phyloP scores from a whole-genome alignment of 2,113 vertebrate genomes.

The Phrynosoma platyrhinos region DNA sequence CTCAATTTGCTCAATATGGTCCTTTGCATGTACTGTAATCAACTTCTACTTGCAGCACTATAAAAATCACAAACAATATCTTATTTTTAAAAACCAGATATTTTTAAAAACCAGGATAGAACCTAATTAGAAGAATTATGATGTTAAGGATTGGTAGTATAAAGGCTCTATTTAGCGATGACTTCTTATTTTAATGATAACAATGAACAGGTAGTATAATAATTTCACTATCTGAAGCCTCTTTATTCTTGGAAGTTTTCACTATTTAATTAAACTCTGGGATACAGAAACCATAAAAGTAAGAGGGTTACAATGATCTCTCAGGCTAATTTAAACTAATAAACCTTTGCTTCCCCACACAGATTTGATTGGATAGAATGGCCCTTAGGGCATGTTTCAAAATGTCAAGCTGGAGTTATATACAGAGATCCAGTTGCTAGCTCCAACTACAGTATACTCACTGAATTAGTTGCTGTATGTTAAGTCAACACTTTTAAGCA shows the following conservation, averaged over 20 bases:
- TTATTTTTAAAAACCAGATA: background rate
- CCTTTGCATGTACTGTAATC: background rate
- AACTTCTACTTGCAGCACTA: background rate
- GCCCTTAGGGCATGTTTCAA: background rate
- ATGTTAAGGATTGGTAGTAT: too few species aligned
- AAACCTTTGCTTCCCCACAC: background rate
- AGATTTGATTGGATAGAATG: background rate
- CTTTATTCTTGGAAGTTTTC: background rate
- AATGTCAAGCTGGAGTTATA: background rate
- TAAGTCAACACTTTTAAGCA: too few species aligned
- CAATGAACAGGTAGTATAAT: background rate
- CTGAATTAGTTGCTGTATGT: too few species aligned
- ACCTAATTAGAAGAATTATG: background rate
- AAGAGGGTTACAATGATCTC: background rate
- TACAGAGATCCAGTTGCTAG: too few species aligned
- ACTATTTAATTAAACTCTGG: background rate
- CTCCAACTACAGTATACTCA: too few species aligned
- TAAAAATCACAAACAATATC: background rate
- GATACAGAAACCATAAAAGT: background rate
- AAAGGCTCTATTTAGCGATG: background rate
- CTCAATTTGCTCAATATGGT: background rate
- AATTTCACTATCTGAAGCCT: background rate
- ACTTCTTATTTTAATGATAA: background rate
- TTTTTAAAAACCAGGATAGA: too few species aligned
- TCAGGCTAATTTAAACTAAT: background rate